Evolutionary conservation across 2,797 vertebrate species (phyloP), one percentile per base, ranked within the genome.

Genomic region (Bradypus variegatus): DNA sequence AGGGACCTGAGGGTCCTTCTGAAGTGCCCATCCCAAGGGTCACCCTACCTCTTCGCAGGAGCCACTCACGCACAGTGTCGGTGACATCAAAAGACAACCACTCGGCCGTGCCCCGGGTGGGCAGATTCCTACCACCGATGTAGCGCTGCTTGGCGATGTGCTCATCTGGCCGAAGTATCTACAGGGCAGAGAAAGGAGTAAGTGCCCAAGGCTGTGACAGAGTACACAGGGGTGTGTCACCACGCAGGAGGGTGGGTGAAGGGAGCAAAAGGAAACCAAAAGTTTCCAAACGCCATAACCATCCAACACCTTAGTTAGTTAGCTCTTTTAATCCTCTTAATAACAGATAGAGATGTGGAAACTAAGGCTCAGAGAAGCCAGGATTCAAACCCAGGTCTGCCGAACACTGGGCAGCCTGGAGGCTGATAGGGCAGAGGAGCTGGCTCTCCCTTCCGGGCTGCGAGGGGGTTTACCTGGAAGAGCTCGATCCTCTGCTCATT

Each of bases 61-160:
- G 98, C 99, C 99, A 99, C 97, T 99, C 99, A 21, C 98, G 98
- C 95, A 99, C 98, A 0, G 99, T 99, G 95, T 99, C 98, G 0
- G 99, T 99, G 92, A 99, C 99, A 50, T 99, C 99, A 5, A 99
- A 99, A 62, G 99, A 99, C 92, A 99, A 97, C 99, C 99, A 99
- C 97, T 99, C 99, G 0, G 97, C 95, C 0, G 98, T 98, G 94
- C 98, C 99, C 95, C 98, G 98, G 29, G 99, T 99, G 97, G 98
- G 97, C 95, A 99, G 98, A 8, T 99, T 99, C 97, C 98, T 99
- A 96, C 99, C 98, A 36, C 98, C 98, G 23, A 99, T 98, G 96
- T 99, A 99, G 90, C 99, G 98, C 97, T 99, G 99, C 95, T 99
- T 99, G 89, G 98, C 98, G 90, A 99, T 99, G 96, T 98, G 98